Evolutionary conservation across 2,888 invertebrate genomes (phyloP), one percentile per base, ranked within the genome.

Genomic region (Aporophyla nigra): DNA sequence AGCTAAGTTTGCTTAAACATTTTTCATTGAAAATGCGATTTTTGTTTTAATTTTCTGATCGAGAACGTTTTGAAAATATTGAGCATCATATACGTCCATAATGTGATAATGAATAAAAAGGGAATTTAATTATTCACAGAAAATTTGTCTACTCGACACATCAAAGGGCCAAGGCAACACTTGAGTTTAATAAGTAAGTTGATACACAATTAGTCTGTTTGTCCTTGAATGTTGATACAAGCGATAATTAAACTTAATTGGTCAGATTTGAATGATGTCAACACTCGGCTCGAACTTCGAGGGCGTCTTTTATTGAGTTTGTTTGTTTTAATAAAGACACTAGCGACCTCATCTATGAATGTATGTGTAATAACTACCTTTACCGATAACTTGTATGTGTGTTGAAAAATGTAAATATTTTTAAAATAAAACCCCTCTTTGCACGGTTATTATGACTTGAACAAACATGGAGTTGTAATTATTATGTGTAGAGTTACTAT

Each of bases 201-300:
- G 61, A 24, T 53, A 63, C 43, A 46, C 43, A 61, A 77, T 78
- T 71, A 80, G 80, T 82, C 67, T 59, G 58, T 84, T 80, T 71
- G 70, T 27, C 81, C 70, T 59, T 74, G 62, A n/a, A 71, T 80
- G 66, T 80, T 84, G 61, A 49, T 54, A 63, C 54, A 74, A 56
- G 56, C 49, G 16, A 56, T 76, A 72, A 85, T 74, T 40, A 71
- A 56, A 69, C 59, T 33, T 82, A 75, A 85, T 85, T 75, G 75
- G 68, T 71, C 56, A 59, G 82, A 81, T 85, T 85, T 71, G 14
- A 56, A 69, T 69, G 70, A 65, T 69, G 82, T 76, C 75, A 71
- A 71, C 61, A 74, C 74, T 61, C 46, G n/a, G 19, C 14, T 49
- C 14, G 46, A 80, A 40, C 61, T 49, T 49, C 6, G 40, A 56